These are phyloP conservation scores for Engraulis encrasicolus DNA, from an alignment of 2,113 vertebrate species.

Conservation along the genomic window DNA sequence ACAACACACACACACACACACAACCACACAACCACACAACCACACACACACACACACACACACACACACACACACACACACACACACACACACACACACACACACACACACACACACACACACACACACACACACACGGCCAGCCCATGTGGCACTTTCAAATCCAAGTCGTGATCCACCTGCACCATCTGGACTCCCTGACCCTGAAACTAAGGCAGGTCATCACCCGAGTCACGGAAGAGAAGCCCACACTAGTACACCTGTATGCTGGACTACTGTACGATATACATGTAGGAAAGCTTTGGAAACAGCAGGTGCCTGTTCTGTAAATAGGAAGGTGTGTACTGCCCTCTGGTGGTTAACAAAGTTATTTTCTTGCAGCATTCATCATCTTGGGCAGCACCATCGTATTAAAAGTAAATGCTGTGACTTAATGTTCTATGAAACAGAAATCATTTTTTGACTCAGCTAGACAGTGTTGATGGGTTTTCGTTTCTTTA, in stretches of 20 bases:
- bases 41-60: too few species aligned
- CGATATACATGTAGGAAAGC: too few species aligned
- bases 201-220: constrained; percentile 12
- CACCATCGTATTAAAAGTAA: neutral
- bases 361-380: neutral
- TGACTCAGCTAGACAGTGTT: neutral
- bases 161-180: constrained; percentile 39
- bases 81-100: too few species aligned
- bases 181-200: constrained; percentile 40
- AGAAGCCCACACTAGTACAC: constrained; percentile 13
- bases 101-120: too few species aligned
- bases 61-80: too few species aligned
- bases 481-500: neutral
- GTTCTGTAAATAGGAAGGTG: neutral
- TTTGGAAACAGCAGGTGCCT: neutral
- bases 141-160: neutral
- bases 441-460: neutral
- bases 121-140: too few species aligned
- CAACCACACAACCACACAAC: too few species aligned
- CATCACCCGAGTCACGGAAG: neutral
- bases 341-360: constrained; percentile 50
- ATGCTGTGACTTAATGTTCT: neutral
- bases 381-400: neutral
- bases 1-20: too few species aligned
- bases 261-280: neutral